phyloP scores from a whole-genome alignment of 2,113 vertebrate genomes.

The Ptyas mucosa region DNA sequence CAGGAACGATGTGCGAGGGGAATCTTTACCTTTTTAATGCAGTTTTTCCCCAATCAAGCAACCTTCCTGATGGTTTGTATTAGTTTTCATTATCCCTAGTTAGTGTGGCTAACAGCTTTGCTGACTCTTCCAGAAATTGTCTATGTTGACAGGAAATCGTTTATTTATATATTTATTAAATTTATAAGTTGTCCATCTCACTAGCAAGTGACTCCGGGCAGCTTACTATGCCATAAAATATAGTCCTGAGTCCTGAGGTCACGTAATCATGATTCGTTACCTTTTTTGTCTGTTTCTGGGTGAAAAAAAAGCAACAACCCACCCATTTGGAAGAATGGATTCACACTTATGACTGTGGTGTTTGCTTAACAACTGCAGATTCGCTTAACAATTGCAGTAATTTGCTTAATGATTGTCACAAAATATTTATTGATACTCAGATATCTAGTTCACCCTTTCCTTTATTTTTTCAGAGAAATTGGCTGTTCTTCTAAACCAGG shows the following conservation, averaged over 20 bases:
- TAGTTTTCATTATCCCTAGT: background rate
- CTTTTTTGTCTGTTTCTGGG: too few species aligned
- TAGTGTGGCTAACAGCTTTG: background rate
- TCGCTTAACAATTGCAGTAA: too few species aligned
- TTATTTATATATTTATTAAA: background rate
- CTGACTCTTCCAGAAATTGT: background rate
- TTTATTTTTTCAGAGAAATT: background rate
- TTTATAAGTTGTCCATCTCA: background rate
- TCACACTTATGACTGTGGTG: too few species aligned
- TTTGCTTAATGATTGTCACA: too few species aligned
- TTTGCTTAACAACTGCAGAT: too few species aligned
- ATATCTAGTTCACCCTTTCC: background rate
- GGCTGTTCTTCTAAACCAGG: background rate
- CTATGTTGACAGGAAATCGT: background rate
- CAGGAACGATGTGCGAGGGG: too few species aligned
- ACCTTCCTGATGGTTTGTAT: background rate
- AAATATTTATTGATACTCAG: background rate
- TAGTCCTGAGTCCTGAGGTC: too few species aligned
- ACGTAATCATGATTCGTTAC: too few species aligned
- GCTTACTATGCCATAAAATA: background rate
- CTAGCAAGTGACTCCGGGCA: too few species aligned
- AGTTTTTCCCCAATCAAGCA: background rate
- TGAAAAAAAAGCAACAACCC: too few species aligned
- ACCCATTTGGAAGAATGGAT: too few species aligned
- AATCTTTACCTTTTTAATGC: background rate